phyloP scores from a whole-genome alignment of 2,113 vertebrate species.

The Emydocephalus ijimae region DNA sequence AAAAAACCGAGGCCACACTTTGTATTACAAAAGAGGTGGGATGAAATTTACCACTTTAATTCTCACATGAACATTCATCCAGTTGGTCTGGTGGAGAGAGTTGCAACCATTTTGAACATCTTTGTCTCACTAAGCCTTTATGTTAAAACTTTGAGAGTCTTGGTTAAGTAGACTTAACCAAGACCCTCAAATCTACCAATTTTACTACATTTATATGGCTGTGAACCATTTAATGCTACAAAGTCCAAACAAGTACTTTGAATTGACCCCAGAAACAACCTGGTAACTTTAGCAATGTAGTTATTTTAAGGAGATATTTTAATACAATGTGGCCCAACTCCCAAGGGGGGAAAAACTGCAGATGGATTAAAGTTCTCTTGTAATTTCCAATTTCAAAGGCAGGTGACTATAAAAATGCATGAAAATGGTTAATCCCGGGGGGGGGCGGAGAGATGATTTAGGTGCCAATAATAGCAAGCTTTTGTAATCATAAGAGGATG shows the following conservation, averaged over 20 bases:
- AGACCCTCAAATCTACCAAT: neutral
- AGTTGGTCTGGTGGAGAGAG: neutral
- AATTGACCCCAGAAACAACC: neutral
- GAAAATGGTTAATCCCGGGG: neutral
- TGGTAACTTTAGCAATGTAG: neutral
- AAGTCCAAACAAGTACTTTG: neutral
- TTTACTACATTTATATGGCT: neutral
- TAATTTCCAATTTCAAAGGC: neutral
- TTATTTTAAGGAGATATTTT: neutral
- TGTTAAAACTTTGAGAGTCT: neutral
- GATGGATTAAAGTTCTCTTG: neutral
- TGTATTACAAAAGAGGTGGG: neutral
- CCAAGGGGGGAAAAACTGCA: neutral
- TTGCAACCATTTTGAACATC: neutral
- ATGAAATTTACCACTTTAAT: neutral
- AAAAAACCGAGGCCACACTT: neutral
- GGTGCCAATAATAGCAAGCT: neutral
- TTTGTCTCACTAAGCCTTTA: neutral
- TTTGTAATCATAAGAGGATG: neutral
- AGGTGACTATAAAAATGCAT: neutral
- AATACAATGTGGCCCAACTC: neutral
- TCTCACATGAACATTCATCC: neutral
- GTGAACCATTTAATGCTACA: neutral
- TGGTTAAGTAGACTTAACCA: neutral
- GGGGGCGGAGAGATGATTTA: neutral